Percentiles rank a stretch among this genome's conserved stretches.
phyloP scores from a whole-genome alignment of 1,140 invertebrate genomes.

The Macrocentrus cingulum region DNA sequence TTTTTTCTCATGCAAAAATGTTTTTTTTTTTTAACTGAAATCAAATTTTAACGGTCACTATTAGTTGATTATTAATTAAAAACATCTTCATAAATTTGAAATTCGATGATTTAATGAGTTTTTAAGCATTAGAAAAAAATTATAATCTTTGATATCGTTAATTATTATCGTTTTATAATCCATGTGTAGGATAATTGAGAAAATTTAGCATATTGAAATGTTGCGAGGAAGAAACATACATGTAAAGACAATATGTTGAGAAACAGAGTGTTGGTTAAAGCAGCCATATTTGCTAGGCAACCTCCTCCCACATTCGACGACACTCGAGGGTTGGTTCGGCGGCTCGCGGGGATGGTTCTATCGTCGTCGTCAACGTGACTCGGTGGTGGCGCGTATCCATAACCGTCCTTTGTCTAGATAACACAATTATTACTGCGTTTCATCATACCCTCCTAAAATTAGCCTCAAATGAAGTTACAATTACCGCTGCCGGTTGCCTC shows the following conservation, averaged over 20 bases:
- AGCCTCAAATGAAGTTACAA: conserved; percentile 61
- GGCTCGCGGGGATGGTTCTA: conserved; percentile 5
- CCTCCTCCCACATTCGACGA: conserved; percentile 21
- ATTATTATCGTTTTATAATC: too few species aligned
- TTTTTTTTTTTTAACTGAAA: too few species aligned
- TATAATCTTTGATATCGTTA: too few species aligned
- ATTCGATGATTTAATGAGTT: too few species aligned
- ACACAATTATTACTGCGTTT: conserved; percentile 59
- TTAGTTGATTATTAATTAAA: too few species aligned
- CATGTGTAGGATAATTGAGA: too few species aligned
- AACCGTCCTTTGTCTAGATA: conserved; percentile 59
- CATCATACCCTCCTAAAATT: conserved; percentile 59
- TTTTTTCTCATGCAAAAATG: too few species aligned
- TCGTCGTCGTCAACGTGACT: neutral
- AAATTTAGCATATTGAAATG: too few species aligned
- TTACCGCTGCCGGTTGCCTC: conserved; percentile 46
- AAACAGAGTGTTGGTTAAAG: conserved; percentile 47
- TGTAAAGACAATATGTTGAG: conserved; percentile 46
- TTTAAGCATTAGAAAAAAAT: too few species aligned
- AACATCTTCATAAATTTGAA: too few species aligned
- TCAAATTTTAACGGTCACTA: too few species aligned
- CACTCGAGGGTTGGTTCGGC: conserved; percentile 24
- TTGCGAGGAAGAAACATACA: conserved; percentile 30
- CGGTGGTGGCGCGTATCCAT: conserved; percentile 55
- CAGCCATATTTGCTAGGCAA: conserved; percentile 51